phyloP scores from a whole-genome alignment of 2,888 invertebrate genomes.

The Tenthredo notha region DNA sequence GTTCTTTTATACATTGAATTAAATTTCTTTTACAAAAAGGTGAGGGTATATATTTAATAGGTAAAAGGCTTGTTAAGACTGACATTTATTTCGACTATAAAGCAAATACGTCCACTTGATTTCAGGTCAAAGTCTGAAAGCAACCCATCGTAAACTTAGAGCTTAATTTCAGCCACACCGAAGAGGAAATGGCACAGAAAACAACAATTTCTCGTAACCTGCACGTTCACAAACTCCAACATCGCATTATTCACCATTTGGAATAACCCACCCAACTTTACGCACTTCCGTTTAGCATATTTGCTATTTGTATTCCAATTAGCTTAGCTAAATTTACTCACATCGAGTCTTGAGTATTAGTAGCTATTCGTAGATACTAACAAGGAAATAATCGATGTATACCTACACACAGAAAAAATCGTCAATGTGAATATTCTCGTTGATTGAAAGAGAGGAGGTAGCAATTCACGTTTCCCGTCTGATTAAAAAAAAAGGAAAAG shows the following conservation, averaged over 20 bases:
- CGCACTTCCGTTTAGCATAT: constrained; percentile 19
- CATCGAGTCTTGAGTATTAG: background rate
- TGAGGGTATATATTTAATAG: background rate
- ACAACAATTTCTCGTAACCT: constrained; percentile 40
- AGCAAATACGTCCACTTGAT: background rate
- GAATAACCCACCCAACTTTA: constrained; percentile 7
- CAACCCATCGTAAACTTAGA: constrained; percentile 18
- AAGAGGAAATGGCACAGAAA: background rate
- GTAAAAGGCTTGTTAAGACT: background rate
- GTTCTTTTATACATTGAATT: background rate
- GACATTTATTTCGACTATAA: background rate
- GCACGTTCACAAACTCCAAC: constrained; percentile 16
- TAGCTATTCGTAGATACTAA: background rate
- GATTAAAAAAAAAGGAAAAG: too few species aligned
- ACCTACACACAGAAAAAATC: background rate
- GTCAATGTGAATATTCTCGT: background rate
- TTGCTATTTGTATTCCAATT: constrained; percentile 37
- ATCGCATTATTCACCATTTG: constrained; percentile 18
- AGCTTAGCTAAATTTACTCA: background rate
- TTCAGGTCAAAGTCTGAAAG: constrained; percentile 43
- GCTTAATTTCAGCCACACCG: constrained; percentile 26
- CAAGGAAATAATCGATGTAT: background rate
- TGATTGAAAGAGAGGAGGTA: too few species aligned
- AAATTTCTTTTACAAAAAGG: background rate
- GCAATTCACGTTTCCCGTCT: too few species aligned